Conservation (phyloP, 2,113 vertebrate species). For the Lepisosteus oculatus region DNA sequence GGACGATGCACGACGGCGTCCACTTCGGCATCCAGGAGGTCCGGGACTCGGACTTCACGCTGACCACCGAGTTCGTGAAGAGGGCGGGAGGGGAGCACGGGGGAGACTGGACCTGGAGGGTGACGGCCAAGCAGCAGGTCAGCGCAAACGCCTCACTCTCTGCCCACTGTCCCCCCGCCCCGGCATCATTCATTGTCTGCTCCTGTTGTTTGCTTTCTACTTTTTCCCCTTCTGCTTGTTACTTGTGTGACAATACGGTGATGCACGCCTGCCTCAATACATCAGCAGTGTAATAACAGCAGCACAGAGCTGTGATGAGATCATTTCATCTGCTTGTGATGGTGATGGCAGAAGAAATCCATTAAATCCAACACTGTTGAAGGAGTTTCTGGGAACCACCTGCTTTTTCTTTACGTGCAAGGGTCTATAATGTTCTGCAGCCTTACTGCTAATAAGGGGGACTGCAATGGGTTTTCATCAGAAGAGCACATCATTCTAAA, state of each 20-base stretch:
- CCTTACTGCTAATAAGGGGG: too few relatives aligned
- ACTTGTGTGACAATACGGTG: not conserved
- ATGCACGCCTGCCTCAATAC: too few relatives aligned
- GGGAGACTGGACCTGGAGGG: constrained; percentile 93
- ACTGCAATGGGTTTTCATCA: too few relatives aligned
- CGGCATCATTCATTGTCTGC: constrained; percentile 4
- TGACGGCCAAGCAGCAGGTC: constrained; percentile 80
- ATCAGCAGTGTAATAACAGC: too few relatives aligned
- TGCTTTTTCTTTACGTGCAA: too few relatives aligned
- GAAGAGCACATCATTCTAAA: too few relatives aligned
- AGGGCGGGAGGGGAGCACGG: constrained; percentile 80
- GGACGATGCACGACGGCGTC: constrained; percentile 86
- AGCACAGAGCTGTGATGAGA: too few relatives aligned
- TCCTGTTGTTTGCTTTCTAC: not conserved
- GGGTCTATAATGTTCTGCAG: too few relatives aligned
- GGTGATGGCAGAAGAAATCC: too few relatives aligned
- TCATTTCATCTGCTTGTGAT: too few relatives aligned
- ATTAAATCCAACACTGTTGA: too few relatives aligned
- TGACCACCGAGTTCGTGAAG: constrained; percentile 89
- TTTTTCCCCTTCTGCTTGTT: constrained; percentile 3
- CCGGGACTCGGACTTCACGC: constrained; percentile 66
- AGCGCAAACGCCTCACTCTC: constrained; percentile 26
- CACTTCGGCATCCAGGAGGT: constrained; percentile 87
- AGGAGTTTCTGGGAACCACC: too few relatives aligned
- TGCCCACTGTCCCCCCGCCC: constrained; percentile 8